A percentile compares a stretch with the other conserved stretches of the same genome.
phyloP scores from a whole-genome alignment of 2,113 vertebrate genomes.

The Saguinus midas region DNA sequence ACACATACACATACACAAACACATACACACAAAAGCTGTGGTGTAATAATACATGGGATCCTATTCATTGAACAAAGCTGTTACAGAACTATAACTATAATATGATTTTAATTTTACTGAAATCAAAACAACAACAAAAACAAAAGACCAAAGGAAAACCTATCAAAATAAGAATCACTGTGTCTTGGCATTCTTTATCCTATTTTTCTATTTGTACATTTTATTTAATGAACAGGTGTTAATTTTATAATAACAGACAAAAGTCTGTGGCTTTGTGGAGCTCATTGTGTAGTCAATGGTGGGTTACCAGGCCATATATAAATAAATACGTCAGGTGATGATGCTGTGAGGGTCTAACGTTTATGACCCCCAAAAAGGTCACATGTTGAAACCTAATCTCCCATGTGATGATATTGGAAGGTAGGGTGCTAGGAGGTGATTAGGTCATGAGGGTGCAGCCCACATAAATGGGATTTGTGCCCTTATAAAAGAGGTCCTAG shows the following conservation, averaged over 20 bases:
- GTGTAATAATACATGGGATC: too few species aligned
- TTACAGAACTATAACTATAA: neutral
- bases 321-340: neutral
- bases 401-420: neutral
- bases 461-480: too few species aligned
- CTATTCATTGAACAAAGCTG: neutral
- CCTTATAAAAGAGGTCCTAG: neutral
- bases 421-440: neutral
- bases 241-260: neutral
- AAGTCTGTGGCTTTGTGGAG: neutral
- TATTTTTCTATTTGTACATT: constrained; percentile 5
- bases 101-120: neutral
- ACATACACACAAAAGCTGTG: neutral
- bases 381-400: neutral
- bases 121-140: neutral
- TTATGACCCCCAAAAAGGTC: neutral
- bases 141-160: neutral
- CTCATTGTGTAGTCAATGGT: too few species aligned
- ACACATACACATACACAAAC: neutral
- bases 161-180: neutral
- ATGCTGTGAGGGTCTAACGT: neutral
- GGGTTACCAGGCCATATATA: neutral
- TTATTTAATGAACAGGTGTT: neutral
- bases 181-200: neutral
- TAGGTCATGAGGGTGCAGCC: neutral